phyloP scores from a whole-genome alignment of 1,140 invertebrate genomes.

The Aphelinus atriplicis region DNA sequence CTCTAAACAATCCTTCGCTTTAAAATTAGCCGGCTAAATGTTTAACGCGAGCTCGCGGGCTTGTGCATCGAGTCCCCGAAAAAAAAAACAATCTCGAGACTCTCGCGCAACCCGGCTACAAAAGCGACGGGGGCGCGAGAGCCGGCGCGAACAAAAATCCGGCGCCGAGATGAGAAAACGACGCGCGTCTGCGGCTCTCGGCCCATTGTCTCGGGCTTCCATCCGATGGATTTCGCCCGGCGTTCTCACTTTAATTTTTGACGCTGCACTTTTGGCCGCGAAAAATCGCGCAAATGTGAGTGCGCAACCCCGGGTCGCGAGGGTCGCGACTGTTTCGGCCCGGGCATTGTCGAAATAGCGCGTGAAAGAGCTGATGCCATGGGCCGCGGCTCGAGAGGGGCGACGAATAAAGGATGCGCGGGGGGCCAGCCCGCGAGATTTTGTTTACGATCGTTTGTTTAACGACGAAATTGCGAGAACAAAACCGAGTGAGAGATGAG shows the following conservation, averaged over 20 bases:
- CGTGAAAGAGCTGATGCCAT: neutral
- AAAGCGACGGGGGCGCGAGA: neutral
- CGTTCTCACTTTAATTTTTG: conserved; percentile 42
- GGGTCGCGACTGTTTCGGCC: neutral
- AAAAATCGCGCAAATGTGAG: neutral
- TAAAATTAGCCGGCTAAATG: conserved; percentile 65
- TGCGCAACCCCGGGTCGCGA: neutral
- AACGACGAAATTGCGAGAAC: conserved; percentile 30
- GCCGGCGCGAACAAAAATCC: neutral
- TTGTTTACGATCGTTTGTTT: conserved; percentile 38
- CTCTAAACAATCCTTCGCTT: conserved; percentile 55
- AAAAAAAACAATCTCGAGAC: too few relatives aligned
- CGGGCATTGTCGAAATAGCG: neutral
- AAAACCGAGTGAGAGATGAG: neutral
- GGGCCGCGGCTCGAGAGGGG: too few relatives aligned
- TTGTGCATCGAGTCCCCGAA: neutral
- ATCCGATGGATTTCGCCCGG: conserved; percentile 55
- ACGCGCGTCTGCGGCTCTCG: conserved; percentile 50
- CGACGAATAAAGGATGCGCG: neutral
- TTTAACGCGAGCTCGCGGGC: conserved; percentile 54
- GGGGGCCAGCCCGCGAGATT: conserved; percentile 3
- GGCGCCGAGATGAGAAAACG: conserved; percentile 49
- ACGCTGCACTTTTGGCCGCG: conserved; percentile 33
- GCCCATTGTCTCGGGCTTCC: conserved; percentile 55
- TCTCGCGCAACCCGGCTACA: neutral